Evolutionary conservation across 2,797 vertebrate species (phyloP).

Genomic region (Molothrus aeneus): DNA sequence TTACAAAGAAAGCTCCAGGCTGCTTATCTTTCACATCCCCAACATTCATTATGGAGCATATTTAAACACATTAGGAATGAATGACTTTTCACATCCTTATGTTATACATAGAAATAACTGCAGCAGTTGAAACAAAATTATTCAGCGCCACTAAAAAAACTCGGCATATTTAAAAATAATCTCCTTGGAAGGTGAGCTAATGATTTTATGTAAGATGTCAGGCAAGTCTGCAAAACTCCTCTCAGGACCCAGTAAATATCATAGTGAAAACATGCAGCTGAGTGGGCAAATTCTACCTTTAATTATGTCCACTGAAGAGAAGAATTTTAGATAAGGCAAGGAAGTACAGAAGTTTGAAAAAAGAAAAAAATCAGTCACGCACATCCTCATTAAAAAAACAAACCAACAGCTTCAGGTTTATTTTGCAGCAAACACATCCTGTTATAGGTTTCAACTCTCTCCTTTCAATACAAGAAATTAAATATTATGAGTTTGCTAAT

Average conservation of each 20-base stretch:
- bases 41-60: slow-evolving; percentile 28
- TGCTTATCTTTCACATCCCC: slow-evolving; percentile 63
- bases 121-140: neutral
- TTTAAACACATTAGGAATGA: slow-evolving; percentile 38
- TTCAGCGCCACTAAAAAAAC: neutral
- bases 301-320: neutral
- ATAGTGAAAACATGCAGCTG: neutral
- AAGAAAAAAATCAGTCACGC: neutral
- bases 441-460: neutral
- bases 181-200: neutral
- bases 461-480: neutral
- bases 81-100: slow-evolving; percentile 40
- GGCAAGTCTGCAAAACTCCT: slow-evolving; percentile 22
- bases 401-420: neutral
- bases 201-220: neutral
- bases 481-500: neutral
- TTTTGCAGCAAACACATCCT: neutral
- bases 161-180: neutral
- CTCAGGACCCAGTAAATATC: neutral
- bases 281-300: neutral
- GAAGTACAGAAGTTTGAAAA: neutral
- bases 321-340: neutral
- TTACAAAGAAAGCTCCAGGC: slow-evolving; percentile 52
- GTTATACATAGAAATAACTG: slow-evolving; percentile 14
- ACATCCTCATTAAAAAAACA: neutral